phyloP scores from a whole-genome alignment of 2,888 invertebrate genomes.

The Drosophila peninsularis region DNA sequence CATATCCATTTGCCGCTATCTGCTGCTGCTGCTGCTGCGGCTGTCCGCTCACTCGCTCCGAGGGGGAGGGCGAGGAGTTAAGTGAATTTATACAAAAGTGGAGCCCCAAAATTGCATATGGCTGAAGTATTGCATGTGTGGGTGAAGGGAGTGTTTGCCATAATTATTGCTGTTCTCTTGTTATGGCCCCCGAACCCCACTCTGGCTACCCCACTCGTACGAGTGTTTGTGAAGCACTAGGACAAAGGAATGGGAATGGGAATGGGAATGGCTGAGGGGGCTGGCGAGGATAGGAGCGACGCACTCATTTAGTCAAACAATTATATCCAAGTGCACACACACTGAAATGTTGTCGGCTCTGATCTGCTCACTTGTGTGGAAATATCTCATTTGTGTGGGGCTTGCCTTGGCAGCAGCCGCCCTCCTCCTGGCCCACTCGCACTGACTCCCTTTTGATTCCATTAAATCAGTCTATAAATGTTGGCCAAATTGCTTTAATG shows the following conservation, averaged over 20 bases:
- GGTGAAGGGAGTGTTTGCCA: slow-evolving; percentile 63
- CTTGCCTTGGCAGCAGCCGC: background rate
- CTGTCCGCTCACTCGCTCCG: slow-evolving; percentile 18
- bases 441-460: slow-evolving; percentile 53
- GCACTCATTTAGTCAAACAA: slow-evolving; percentile 78
- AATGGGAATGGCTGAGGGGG: background rate
- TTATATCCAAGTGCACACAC: slow-evolving; percentile 74
- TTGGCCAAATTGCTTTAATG: slow-evolving; percentile 82
- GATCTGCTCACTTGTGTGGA: slow-evolving; percentile 73
- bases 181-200: slow-evolving; percentile 15
- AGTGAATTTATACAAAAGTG: slow-evolving; percentile 69
- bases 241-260: background rate
- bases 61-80: slow-evolving; percentile 69
- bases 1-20: slow-evolving; percentile 53
- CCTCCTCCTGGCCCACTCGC: background rate
- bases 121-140: slow-evolving; percentile 16
- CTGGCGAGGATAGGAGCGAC: slow-evolving; percentile 19
- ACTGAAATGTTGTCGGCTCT: slow-evolving; percentile 40
- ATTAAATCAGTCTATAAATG: slow-evolving; percentile 84
- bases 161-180: slow-evolving; percentile 66
- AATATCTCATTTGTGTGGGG: slow-evolving; percentile 70
- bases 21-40: slow-evolving; percentile 1
- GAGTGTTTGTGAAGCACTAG: slow-evolving; percentile 34
- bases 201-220: background rate
- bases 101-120: slow-evolving; percentile 52